These are phyloP conservation scores for Diplazon laetatorius DNA, from an alignment of 2,888 invertebrate species.

Conservation along the genomic window DNA sequence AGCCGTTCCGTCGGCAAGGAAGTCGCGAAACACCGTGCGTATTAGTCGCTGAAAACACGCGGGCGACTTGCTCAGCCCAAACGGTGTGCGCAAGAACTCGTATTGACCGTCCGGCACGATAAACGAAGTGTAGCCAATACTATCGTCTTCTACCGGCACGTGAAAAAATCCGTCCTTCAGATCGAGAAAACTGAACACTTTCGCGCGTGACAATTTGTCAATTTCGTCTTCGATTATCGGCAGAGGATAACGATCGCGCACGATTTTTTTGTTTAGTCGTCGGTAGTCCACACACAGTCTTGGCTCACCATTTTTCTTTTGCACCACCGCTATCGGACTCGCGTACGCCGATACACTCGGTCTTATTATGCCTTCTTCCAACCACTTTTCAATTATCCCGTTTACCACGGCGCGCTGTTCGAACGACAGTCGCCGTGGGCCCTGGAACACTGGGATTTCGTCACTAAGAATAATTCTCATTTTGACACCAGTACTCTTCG, in stretches of 20 bases:
- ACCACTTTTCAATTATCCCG: conserved; percentile 70
- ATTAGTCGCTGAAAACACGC: conserved; percentile 66
- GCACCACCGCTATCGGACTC: conserved; percentile 69
- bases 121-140: conserved; percentile 68
- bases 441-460: conserved; percentile 68
- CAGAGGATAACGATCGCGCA: conserved; percentile 66
- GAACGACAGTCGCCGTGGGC: conserved; percentile 66
- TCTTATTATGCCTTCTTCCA: conserved; percentile 69
- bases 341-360: conserved; percentile 71
- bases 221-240: conserved; percentile 60
- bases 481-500: conserved; percentile 62
- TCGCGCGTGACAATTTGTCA: conserved; percentile 49
- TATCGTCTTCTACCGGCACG: conserved; percentile 64
- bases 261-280: conserved; percentile 73
- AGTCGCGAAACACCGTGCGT: conserved; percentile 59
- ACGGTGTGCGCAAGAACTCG: conserved; percentile 67
- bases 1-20: conserved; percentile 41
- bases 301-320: conserved; percentile 65
- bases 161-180: conserved; percentile 70
- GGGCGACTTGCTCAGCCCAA: conserved; percentile 69
- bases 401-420: conserved; percentile 69
- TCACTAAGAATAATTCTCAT: conserved; percentile 71
- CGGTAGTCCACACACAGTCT: conserved; percentile 78
- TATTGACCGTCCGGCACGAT: conserved; percentile 67
- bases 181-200: conserved; percentile 65